A percentile compares a stretch with the other conserved stretches of the same genome.
phyloP scores from a whole-genome alignment of 2,888 invertebrate genomes.

The Oegoconia quadripuncta region DNA sequence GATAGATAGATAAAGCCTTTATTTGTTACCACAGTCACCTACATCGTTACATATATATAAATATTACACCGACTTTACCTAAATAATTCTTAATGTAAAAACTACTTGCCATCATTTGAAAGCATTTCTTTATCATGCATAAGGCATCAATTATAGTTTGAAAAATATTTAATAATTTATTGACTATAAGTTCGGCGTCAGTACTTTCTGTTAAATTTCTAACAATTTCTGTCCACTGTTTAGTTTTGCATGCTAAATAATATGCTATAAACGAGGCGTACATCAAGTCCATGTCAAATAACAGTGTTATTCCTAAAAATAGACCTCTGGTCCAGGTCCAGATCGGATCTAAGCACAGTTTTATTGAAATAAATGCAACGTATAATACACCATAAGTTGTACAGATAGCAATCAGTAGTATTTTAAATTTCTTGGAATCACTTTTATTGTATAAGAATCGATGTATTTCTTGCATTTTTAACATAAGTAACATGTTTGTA shows the following conservation, averaged over 20 bases:
- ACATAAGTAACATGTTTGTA: neutral
- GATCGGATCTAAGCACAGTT: neutral
- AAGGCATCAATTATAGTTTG: conserved; percentile 14
- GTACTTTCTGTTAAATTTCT: too few relatives aligned
- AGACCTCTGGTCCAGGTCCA: neutral
- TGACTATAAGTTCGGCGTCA: too few relatives aligned
- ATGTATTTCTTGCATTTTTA: neutral
- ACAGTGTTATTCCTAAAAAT: neutral
- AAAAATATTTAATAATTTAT: conserved; percentile 6
- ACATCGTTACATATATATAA: too few relatives aligned
- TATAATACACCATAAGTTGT: neutral
- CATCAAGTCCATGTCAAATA: conserved; percentile 1
- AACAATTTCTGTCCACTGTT: neutral
- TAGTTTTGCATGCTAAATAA: neutral
- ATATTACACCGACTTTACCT: too few relatives aligned
- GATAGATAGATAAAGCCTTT: too few relatives aligned
- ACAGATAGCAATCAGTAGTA: neutral
- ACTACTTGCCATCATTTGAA: conserved; percentile 17
- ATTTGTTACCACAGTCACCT: too few relatives aligned
- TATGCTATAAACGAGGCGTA: neutral
- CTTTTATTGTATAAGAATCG: neutral
- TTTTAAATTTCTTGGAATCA: neutral
- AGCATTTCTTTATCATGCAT: conserved; percentile 11
- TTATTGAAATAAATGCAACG: neutral
- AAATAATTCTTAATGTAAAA: too few relatives aligned